Conservation (phyloP, 2,888 invertebrate species). For the Acrobasis suavella region DNA sequence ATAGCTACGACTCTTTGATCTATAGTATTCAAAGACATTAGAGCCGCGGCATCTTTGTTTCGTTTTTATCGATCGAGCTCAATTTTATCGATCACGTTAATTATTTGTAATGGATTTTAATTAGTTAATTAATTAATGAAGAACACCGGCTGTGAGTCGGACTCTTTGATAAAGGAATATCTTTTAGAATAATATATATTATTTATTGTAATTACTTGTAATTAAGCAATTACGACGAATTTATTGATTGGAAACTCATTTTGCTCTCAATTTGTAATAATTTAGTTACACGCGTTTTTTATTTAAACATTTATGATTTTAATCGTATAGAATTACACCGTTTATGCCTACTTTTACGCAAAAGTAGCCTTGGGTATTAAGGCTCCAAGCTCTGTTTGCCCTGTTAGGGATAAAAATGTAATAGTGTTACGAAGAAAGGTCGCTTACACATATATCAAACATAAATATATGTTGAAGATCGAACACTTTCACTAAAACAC, state of each 20-base stretch:
- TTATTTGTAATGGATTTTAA: conserved; percentile 72
- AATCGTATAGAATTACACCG: too few species aligned
- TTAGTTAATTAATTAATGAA: conserved; percentile 74
- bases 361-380: too few species aligned
- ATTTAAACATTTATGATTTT: neutral
- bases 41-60: conserved; percentile 43
- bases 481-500: too few species aligned
- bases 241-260: conserved; percentile 10
- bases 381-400: too few species aligned
- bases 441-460: too few species aligned
- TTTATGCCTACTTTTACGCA: too few species aligned
- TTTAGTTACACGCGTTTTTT: neutral
- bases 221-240: conserved; percentile 18
- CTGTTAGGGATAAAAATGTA: too few species aligned
- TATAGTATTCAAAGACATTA: neutral
- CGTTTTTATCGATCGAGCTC: conserved; percentile 53
- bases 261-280: conserved; percentile 1
- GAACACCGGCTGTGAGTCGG: conserved; percentile 47
- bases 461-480: too few species aligned
- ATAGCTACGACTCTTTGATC: neutral
- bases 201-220: conserved; percentile 21
- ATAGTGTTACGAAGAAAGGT: too few species aligned
- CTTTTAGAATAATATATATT: conserved; percentile 43
- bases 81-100: conserved; percentile 58
- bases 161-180: conserved; percentile 57